Evolutionary conservation across 2,888 invertebrate species (phyloP).

Genomic region (Cantharis flavilabris): DNA sequence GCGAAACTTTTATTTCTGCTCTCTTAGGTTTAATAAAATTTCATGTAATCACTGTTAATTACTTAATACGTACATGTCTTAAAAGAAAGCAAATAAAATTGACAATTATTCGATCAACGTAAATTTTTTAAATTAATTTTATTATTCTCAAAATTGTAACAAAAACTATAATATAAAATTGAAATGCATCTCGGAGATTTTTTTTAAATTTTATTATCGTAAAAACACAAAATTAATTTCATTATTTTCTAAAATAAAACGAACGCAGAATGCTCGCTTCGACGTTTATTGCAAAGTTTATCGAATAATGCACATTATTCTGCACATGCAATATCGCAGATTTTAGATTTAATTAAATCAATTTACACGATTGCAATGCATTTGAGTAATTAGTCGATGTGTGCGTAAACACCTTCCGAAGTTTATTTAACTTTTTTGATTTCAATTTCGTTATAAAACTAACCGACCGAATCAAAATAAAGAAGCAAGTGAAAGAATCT

Average conservation of each 20-base stretch:
- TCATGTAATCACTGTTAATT: too few species aligned
- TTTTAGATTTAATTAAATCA: neutral
- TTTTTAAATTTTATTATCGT: neutral
- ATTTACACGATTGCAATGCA: neutral
- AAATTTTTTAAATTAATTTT: neutral
- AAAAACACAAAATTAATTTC: neutral
- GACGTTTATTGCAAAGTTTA: neutral
- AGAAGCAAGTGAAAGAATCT: neutral
- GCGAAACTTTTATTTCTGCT: neutral
- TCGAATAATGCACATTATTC: neutral
- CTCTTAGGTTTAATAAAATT: too few species aligned
- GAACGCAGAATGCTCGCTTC: too few species aligned
- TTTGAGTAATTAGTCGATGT: neutral
- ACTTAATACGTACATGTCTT: too few species aligned
- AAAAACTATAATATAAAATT: neutral
- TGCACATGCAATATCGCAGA: neutral
- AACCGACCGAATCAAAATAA: neutral
- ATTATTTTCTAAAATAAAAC: neutral
- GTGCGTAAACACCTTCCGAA: neutral
- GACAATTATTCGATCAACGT: neutral
- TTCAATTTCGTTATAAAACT: neutral
- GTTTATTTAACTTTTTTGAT: neutral
- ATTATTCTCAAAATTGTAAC: neutral
- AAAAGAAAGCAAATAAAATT: too few species aligned
- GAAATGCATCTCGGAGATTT: too few species aligned